Evolutionary conservation across 2,888 invertebrate genomes (phyloP).

Genomic region (Nemoura dubitans): DNA sequence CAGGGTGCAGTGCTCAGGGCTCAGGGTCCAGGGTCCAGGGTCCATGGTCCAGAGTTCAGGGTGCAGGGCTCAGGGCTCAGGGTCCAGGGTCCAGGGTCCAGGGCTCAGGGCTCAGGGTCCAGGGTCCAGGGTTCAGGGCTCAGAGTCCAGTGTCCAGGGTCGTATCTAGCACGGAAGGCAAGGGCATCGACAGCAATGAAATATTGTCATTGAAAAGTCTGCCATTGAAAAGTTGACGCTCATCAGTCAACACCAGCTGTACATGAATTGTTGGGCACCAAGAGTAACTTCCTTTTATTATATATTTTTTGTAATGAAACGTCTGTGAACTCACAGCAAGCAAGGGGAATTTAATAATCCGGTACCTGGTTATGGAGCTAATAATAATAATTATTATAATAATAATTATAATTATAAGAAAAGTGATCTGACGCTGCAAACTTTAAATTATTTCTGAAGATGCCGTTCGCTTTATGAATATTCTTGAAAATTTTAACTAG

Average conservation of each 20-base stretch:
- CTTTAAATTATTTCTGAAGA: background rate
- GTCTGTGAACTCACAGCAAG: background rate
- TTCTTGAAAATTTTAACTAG: no score
- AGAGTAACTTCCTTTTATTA: background rate
- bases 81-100: no score
- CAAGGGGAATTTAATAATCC: background rate
- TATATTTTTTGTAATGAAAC: background rate
- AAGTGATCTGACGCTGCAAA: background rate
- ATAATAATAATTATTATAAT: conserved; percentile 33
- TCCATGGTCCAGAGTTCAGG: no score
- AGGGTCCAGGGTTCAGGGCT: no score
- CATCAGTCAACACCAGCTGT: background rate
- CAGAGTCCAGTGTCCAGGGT: no score
- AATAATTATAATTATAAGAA: conserved; percentile 10
- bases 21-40: no score
- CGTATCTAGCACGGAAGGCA: background rate
- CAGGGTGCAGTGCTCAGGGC: no score
- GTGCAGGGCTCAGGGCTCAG: no score
- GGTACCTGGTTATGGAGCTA: background rate
- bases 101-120: no score
- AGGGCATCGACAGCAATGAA: background rate
- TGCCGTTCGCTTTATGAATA: background rate
- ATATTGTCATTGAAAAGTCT: background rate
- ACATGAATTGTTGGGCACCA: background rate
- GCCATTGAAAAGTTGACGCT: background rate